Percentiles rank a stretch among this genome's conserved stretches.
Conservation (phyloP, 2,797 vertebrate species). For the Acanthopagrus latus region DNA sequence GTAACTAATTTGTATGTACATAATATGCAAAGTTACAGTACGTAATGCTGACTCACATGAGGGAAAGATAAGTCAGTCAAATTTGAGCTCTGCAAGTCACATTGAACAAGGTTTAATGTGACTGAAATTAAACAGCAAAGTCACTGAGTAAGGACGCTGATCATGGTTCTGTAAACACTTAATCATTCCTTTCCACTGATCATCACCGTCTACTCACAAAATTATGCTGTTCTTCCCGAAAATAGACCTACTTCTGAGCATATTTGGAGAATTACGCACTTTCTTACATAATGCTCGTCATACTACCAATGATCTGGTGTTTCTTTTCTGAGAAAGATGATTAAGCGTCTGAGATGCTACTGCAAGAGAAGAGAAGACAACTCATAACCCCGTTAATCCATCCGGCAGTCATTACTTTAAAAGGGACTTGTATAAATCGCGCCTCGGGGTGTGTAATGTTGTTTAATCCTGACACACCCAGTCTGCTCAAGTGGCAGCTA, state of each 20-base stretch:
- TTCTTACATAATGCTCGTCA: background rate
- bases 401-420: background rate
- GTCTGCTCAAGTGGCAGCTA: conserved; percentile 15
- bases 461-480: conserved; percentile 35
- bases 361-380: background rate
- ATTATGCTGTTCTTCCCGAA: background rate
- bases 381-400: conserved; percentile 11
- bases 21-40: background rate
- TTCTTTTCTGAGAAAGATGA: conserved; percentile 8
- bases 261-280: background rate
- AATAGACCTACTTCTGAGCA: background rate
- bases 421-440: background rate
- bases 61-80: background rate
- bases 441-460: conserved; percentile 18
- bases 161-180: background rate
- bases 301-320: background rate
- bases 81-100: background rate
- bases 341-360: background rate
- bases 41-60: background rate
- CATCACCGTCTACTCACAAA: background rate
- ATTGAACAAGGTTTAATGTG: background rate
- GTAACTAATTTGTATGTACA: background rate
- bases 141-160: background rate
- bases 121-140: background rate
- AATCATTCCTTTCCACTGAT: background rate